Conservation (phyloP, 30 jellyfish, hydroid and myxozoan genomes). For the Nemopilema nomurai region DNA sequence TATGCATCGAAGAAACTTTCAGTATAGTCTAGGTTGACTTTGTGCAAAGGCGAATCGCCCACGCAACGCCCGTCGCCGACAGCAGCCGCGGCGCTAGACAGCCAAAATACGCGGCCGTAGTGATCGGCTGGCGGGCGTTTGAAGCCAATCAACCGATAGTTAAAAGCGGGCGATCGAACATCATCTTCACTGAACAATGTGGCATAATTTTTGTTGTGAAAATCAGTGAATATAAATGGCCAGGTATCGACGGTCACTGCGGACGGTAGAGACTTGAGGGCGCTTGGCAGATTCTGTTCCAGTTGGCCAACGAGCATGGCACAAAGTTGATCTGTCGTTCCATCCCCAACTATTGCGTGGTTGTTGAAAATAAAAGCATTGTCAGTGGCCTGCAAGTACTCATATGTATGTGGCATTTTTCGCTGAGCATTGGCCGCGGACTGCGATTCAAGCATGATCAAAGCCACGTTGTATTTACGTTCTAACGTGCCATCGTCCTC, state of each 20-base stretch:
- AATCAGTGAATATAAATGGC: conserved; percentile 61
- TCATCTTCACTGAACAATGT: conserved; percentile 76
- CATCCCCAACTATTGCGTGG: conserved; percentile 84
- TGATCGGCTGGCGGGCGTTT: conserved; percentile 65
- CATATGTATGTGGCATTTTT: conserved; percentile 21
- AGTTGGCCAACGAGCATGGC: conserved; percentile 73
- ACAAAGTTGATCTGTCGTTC: conserved; percentile 81
- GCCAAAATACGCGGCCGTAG: conserved; percentile 70
- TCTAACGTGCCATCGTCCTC: background rate
- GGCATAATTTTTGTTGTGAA: conserved; percentile 41
- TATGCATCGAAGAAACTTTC: conserved; percentile 53
- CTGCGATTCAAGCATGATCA: conserved; percentile 71
- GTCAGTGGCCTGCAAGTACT: conserved; percentile 4
- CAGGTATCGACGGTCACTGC: conserved; percentile 66
- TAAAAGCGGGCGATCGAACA: conserved; percentile 38
- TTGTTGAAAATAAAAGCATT: conserved; percentile 50
- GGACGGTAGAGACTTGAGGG: conserved; percentile 15
- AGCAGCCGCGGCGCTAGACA: conserved; percentile 18
- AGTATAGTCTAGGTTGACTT: conserved; percentile 44
- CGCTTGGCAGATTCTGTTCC: conserved; percentile 60
- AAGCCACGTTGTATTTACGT: conserved; percentile 39
- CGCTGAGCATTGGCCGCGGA: conserved; percentile 70
- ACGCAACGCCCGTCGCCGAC: conserved; percentile 38
- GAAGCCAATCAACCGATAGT: conserved; percentile 75
- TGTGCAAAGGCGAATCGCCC: conserved; percentile 46